phyloP scores from a whole-genome alignment of 92 coral and sea anemone species.

The Parazoanthus atlanticus region DNA sequence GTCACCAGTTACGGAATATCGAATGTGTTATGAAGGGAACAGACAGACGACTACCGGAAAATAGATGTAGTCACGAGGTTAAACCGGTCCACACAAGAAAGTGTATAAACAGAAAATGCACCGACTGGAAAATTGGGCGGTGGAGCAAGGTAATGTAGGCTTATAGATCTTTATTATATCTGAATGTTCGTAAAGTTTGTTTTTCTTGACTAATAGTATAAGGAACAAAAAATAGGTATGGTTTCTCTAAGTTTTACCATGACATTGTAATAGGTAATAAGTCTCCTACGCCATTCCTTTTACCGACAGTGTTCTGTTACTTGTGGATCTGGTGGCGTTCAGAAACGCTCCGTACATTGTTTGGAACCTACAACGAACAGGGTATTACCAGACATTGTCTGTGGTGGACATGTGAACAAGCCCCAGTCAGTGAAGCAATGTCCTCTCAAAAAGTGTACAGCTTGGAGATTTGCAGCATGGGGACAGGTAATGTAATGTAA shows the following conservation, averaged over 20 bases:
- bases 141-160: constrained; percentile 28
- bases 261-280: no score
- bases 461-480: constrained; percentile 38
- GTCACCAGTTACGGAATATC: constrained; percentile 30
- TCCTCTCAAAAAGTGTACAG: constrained; percentile 23
- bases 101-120: constrained; percentile 19
- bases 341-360: constrained; percentile 24
- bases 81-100: constrained; percentile 9
- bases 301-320: constrained; percentile 27
- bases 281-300: neutral
- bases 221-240: no score
- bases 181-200: no score
- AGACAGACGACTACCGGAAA: constrained; percentile 30
- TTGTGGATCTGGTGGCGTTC: constrained; percentile 25
- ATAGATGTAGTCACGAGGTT: constrained; percentile 3
- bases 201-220: no score
- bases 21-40: constrained; percentile 40
- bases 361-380: neutral
- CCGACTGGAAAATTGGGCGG: constrained; percentile 25
- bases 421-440: constrained; percentile 20
- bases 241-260: no score
- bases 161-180: no score
- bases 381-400: constrained; percentile 9
- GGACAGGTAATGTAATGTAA: constrained; percentile 10
- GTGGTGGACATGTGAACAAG: constrained; percentile 25